Conservation (phyloP, 2,888 invertebrate species). For the Sycophila texana region DNA sequence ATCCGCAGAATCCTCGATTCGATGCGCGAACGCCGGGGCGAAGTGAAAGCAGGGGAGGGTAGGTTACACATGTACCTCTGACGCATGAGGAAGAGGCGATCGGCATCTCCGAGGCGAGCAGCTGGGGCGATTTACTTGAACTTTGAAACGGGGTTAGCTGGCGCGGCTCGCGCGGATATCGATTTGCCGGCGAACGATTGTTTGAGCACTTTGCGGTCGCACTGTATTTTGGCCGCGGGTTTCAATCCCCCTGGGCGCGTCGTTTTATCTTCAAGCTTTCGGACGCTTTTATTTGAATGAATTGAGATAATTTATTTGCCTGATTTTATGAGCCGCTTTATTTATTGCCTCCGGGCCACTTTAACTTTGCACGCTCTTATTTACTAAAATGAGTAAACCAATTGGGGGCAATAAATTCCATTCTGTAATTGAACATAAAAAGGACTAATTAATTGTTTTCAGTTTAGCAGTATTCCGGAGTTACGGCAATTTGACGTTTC, state of each 20-base stretch:
- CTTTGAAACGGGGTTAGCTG: slow-evolving; percentile 3
- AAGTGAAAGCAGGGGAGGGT: not conserved
- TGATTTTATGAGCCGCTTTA: not conserved
- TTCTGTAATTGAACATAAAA: too few relatives aligned
- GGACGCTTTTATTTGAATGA: too few relatives aligned
- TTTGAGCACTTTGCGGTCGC: slow-evolving; percentile 12
- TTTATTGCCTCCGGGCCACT: not conserved
- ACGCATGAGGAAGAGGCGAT: not conserved
- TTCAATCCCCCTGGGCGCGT: slow-evolving; percentile 1
- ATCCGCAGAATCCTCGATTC: slow-evolving; percentile 26
- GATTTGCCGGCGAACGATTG: not conserved
- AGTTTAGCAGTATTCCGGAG: too few relatives aligned
- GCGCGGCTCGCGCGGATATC: slow-evolving; percentile 1
- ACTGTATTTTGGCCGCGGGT: not conserved
- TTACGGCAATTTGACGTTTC: too few relatives aligned
- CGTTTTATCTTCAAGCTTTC: too few relatives aligned
- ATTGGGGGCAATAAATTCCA: too few relatives aligned
- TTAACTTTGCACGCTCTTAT: too few relatives aligned
- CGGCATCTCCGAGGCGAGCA: not conserved
- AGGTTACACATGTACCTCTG: not conserved
- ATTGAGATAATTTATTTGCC: not conserved
- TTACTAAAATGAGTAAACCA: too few relatives aligned
- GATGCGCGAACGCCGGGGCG: not conserved
- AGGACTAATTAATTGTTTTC: too few relatives aligned
- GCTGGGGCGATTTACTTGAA: slow-evolving; percentile 19